A percentile compares a stretch with the other conserved stretches of the same genome.
These are phyloP conservation scores for Engraulis encrasicolus DNA, from an alignment of 2,113 vertebrate species.

Conservation along the genomic window DNA sequence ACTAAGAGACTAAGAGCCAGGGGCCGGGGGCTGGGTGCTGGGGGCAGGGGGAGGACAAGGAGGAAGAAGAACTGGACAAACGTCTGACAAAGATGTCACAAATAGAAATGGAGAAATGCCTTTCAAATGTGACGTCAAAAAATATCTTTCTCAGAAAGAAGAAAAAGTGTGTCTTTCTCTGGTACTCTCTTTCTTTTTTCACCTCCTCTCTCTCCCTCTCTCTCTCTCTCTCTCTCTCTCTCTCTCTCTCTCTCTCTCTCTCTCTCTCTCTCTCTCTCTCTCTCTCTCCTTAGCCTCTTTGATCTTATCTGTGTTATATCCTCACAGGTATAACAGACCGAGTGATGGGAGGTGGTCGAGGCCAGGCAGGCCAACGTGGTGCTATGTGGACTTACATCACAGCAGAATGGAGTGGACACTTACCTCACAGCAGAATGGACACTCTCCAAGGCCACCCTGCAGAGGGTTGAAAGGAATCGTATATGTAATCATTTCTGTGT, in stretches of 20 bases:
- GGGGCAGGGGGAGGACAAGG: too few relatives aligned
- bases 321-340: neutral
- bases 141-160: too few relatives aligned
- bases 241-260: slow-evolving; percentile 46
- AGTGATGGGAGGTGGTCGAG: neutral
- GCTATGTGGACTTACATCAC: neutral
- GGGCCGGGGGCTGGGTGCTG: too few relatives aligned
- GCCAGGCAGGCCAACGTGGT: neutral
- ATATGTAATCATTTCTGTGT: neutral
- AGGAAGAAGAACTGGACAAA: too few relatives aligned
- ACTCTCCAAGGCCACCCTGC: neutral
- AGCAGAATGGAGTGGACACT: neutral
- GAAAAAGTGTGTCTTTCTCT: too few relatives aligned
- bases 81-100: too few relatives aligned
- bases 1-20: too few relatives aligned
- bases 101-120: too few relatives aligned
- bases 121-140: too few relatives aligned
- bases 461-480: neutral
- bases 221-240: too few relatives aligned
- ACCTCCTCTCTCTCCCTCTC: slow-evolving; percentile 57
- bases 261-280: slow-evolving; percentile 22
- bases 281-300: neutral
- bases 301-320: neutral
- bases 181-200: too few relatives aligned
- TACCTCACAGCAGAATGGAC: neutral